Conservation (phyloP, 1,140 invertebrate genomes). For the Macrobrachium nipponense region DNA sequence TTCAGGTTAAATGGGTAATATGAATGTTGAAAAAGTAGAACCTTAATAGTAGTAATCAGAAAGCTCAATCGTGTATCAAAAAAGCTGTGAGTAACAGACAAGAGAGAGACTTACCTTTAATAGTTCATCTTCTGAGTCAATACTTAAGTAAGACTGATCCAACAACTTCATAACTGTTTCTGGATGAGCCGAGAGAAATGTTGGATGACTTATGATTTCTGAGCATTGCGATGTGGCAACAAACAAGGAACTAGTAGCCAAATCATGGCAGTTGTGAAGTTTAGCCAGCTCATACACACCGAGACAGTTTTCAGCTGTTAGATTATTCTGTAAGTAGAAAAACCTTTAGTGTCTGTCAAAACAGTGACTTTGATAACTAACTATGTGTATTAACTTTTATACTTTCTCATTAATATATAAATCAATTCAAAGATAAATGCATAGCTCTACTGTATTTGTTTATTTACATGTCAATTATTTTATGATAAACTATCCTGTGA, state of each 20-base stretch:
- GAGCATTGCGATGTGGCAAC: slow-evolving; percentile 38
- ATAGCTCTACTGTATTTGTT: too few relatives aligned
- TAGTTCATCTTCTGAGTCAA: slow-evolving; percentile 36
- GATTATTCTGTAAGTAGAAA: background rate
- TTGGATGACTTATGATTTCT: slow-evolving; percentile 26
- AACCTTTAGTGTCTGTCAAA: background rate
- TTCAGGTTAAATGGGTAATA: too few relatives aligned
- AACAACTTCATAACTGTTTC: slow-evolving; percentile 34
- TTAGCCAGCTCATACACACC: slow-evolving; percentile 44
- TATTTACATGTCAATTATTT: too few relatives aligned
- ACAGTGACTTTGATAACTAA: too few relatives aligned
- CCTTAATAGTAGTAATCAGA: too few relatives aligned
- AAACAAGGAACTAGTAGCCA: slow-evolving; percentile 30
- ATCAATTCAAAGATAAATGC: too few relatives aligned
- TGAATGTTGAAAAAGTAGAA: too few relatives aligned
- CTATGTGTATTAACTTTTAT: too few relatives aligned
- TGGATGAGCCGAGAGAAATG: slow-evolving; percentile 32
- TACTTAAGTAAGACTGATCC: slow-evolving; percentile 40
- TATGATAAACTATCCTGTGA: too few relatives aligned
- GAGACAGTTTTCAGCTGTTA: background rate
- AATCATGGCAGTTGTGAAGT: slow-evolving; percentile 42
- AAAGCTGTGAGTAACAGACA: too few relatives aligned
- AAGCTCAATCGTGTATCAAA: too few relatives aligned
- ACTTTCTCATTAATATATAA: too few relatives aligned
- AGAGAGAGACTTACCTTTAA: background rate